These are phyloP conservation scores for Lissocephala sabroskyi DNA, from an alignment of 2,888 invertebrate genomes.

Conservation along the genomic window DNA sequence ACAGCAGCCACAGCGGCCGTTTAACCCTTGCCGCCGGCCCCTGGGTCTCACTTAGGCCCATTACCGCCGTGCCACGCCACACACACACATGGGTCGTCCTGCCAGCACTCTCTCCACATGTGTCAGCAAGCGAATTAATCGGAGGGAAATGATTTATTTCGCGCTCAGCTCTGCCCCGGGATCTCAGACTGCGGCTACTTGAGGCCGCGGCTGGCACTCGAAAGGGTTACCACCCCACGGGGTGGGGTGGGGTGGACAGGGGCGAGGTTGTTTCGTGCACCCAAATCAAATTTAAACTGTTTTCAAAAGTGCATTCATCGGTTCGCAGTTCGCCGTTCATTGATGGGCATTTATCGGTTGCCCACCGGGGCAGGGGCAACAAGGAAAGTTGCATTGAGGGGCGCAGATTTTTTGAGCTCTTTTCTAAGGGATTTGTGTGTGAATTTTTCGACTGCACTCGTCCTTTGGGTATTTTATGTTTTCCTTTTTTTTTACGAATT, in stretches of 20 bases:
- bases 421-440: slow-evolving; percentile 26
- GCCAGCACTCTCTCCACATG: slow-evolving; percentile 67
- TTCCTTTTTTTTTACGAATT: slow-evolving; percentile 39
- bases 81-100: slow-evolving; percentile 24
- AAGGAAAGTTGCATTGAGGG: not conserved
- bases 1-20: slow-evolving; percentile 62
- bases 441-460: slow-evolving; percentile 40
- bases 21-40: slow-evolving; percentile 31
- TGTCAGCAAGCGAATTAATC: slow-evolving; percentile 73
- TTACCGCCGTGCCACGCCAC: too few species aligned
- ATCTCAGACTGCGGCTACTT: slow-evolving; percentile 32
- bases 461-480: slow-evolving; percentile 7
- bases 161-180: slow-evolving; percentile 47
- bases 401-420: slow-evolving; percentile 10
- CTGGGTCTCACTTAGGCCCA: slow-evolving; percentile 5
- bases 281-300: slow-evolving; percentile 66
- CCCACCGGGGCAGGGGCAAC: slow-evolving; percentile 7
- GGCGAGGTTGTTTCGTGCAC: too few species aligned
- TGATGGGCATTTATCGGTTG: slow-evolving; percentile 60
- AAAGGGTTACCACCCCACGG: slow-evolving; percentile 39
- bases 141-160: slow-evolving; percentile 73
- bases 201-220: slow-evolving; percentile 35
- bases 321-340: slow-evolving; percentile 28
- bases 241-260: too few species aligned
- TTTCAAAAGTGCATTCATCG: slow-evolving; percentile 57